Percentiles rank a stretch among this genome's conserved stretches.
These are phyloP conservation scores for Manis crassicaudata DNA, from an alignment of 2,797 vertebrate species.

Conservation along the genomic window DNA sequence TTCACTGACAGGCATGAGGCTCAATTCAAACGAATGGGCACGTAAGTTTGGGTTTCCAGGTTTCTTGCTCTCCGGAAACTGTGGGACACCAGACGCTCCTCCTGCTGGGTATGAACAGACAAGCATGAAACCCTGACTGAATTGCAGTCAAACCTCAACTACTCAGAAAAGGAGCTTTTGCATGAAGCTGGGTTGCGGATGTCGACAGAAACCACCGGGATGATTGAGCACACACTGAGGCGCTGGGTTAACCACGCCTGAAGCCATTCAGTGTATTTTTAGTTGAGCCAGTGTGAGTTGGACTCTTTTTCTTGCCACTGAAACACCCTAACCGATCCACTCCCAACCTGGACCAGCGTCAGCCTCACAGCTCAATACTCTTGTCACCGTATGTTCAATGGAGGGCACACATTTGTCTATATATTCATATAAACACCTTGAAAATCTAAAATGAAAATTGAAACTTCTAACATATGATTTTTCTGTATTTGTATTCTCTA, in stretches of 20 bases:
- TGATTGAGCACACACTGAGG: background rate
- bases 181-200: background rate
- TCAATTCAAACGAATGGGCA: background rate
- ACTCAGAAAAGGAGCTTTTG: background rate
- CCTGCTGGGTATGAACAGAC: background rate
- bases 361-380: background rate
- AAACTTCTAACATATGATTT: background rate
- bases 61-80: background rate
- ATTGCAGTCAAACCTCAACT: background rate
- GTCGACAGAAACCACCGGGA: background rate
- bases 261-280: background rate
- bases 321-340: background rate
- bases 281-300: background rate
- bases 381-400: background rate
- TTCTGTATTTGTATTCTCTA: background rate
- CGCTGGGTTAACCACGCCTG: background rate
- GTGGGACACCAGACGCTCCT: background rate
- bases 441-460: background rate
- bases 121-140: too few species aligned
- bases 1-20: background rate
- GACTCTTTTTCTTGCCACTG: background rate
- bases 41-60: background rate
- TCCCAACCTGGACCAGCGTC: background rate
- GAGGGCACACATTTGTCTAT: background rate
- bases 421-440: background rate